A percentile compares a stretch with the other conserved stretches of the same genome.
Conservation (phyloP, 1,140 invertebrate species). For the Theocolax elegans region DNA sequence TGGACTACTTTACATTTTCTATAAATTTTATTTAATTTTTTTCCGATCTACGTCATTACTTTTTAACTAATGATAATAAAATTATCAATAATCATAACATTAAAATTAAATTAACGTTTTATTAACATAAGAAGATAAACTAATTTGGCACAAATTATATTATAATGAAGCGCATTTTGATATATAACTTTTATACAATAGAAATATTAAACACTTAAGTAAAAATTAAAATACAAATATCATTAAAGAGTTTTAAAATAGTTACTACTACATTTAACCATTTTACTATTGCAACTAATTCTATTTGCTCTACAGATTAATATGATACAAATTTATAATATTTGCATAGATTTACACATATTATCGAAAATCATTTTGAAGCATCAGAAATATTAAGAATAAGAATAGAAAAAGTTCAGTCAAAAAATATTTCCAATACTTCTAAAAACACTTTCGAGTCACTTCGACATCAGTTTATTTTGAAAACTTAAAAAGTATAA, state of each 20-base stretch:
- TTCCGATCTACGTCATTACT: neutral
- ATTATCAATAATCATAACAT: slow-evolving; percentile 25
- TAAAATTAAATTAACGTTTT: slow-evolving; percentile 29
- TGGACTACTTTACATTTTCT: slow-evolving; percentile 19
- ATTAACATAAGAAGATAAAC: slow-evolving; percentile 13
- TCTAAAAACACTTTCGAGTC: neutral
- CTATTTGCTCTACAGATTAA: neutral
- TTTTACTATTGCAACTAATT: neutral
- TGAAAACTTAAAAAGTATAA: neutral
- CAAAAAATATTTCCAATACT: neutral
- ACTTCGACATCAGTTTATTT: no score
- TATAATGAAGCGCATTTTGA: neutral
- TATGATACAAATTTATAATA: neutral
- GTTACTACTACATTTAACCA: neutral
- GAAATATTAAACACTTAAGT: neutral
- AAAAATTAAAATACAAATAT: neutral
- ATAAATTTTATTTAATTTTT: neutral
- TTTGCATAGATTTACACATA: neutral
- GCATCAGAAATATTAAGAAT: neutral
- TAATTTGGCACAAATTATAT: slow-evolving; percentile 32
- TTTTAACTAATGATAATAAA: slow-evolving; percentile 21
- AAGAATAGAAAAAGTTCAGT: neutral
- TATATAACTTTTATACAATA: neutral
- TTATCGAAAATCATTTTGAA: neutral
- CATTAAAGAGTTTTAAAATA: neutral